These are phyloP conservation scores for Mellivora capensis DNA, from an alignment of 2,113 vertebrate species.

Conservation along the genomic window DNA sequence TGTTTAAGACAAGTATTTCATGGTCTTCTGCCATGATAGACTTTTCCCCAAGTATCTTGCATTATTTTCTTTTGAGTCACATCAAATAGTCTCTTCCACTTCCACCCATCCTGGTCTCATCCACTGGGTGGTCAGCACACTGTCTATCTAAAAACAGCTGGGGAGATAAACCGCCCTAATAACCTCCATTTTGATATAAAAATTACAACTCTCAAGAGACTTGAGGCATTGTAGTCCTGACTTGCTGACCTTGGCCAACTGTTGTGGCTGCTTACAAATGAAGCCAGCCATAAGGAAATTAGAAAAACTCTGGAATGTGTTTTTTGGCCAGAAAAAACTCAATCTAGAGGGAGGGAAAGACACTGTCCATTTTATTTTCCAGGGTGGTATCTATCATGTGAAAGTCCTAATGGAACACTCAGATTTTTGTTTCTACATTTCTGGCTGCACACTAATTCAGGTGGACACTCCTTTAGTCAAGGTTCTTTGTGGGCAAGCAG, in stretches of 20 bases:
- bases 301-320: slow-evolving; percentile 45
- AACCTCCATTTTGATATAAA: slow-evolving; percentile 63
- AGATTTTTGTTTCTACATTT: background rate
- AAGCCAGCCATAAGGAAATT: slow-evolving; percentile 61
- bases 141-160: slow-evolving; percentile 67
- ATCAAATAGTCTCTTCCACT: slow-evolving; percentile 68
- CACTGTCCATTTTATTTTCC: background rate
- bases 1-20: slow-evolving; percentile 59
- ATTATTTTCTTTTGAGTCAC: slow-evolving; percentile 73
- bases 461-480: background rate
- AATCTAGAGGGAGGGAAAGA: background rate
- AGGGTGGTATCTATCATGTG: slow-evolving; percentile 27
- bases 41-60: slow-evolving; percentile 62
- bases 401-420: background rate
- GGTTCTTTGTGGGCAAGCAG: background rate
- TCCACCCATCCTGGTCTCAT: slow-evolving; percentile 46
- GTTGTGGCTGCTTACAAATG: slow-evolving; percentile 39
- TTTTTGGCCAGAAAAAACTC: slow-evolving; percentile 46
- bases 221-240: slow-evolving; percentile 65
- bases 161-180: background rate
- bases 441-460: background rate
- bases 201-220: slow-evolving; percentile 57
- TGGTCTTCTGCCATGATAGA: slow-evolving; percentile 65
- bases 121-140: slow-evolving; percentile 64
- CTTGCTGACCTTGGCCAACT: slow-evolving; percentile 67